phyloP scores from a whole-genome alignment of 2,113 vertebrate species.

The Peucedramus taeniatus region DNA sequence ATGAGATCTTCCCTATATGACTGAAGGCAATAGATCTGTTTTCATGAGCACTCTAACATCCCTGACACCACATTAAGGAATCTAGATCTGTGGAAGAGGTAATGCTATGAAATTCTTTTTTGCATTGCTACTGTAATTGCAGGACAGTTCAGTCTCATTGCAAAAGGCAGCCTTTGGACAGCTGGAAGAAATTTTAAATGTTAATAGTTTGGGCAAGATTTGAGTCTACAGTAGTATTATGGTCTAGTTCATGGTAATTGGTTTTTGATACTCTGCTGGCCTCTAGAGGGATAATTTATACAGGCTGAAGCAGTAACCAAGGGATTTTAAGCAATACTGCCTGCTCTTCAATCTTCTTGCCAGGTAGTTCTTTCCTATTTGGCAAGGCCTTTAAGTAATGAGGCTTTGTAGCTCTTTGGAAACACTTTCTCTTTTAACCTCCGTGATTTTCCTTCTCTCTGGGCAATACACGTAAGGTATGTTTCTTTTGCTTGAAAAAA shows the following conservation, averaged over 20 bases:
- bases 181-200: not conserved
- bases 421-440: not conserved
- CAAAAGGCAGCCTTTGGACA: not conserved
- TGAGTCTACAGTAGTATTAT: not conserved
- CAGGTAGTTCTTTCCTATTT: not conserved
- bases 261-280: slow-evolving; percentile 70
- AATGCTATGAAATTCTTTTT: not conserved
- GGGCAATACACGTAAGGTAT: not conserved
- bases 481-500: not conserved
- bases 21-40: not conserved
- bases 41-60: not conserved
- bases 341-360: not conserved
- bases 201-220: not conserved
- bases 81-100: not conserved
- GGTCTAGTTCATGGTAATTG: not conserved
- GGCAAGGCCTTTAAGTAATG: not conserved
- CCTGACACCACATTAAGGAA: not conserved
- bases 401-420: not conserved
- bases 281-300: slow-evolving; percentile 62
- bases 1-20: not conserved
- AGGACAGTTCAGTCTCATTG: not conserved
- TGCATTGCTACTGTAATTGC: not conserved
- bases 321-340: not conserved
- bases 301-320: not conserved
- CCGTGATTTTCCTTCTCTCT: not conserved